Evolutionary conservation across 2,888 invertebrate genomes (phyloP).

Genomic region (Doris montereyensis): DNA sequence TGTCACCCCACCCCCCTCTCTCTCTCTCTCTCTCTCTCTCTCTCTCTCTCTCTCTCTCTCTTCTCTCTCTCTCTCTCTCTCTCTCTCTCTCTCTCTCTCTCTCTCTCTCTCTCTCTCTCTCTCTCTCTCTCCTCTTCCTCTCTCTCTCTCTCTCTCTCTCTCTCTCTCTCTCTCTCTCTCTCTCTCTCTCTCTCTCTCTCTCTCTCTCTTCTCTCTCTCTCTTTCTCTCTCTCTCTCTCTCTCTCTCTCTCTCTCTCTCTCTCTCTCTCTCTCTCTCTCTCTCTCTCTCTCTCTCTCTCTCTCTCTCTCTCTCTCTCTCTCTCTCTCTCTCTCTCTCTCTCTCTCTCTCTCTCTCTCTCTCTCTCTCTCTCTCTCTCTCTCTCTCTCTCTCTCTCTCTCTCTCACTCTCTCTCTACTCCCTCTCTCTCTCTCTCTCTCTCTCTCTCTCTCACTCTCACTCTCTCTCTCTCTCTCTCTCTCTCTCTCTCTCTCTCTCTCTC

Average conservation of each 20-base stretch:
- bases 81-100: too few relatives aligned
- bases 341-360: not conserved
- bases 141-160: too few relatives aligned
- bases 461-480: not conserved
- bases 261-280: not conserved
- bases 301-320: not conserved
- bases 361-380: not conserved
- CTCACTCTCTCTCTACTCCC: not conserved
- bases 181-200: not conserved
- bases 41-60: too few relatives aligned
- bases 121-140: too few relatives aligned
- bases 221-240: not conserved
- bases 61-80: too few relatives aligned
- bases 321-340: not conserved
- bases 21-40: too few relatives aligned
- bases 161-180: not conserved
- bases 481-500: not conserved
- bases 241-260: not conserved
- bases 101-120: too few relatives aligned
- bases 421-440: not conserved
- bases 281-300: not conserved
- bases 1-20: too few relatives aligned
- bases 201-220: not conserved
- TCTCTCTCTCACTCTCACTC: not conserved
- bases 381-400: not conserved